Evolutionary conservation across 2,113 vertebrate species (phyloP), one percentile per base, ranked within the genome.

Genomic region (Hippocampus zosterae): DNA sequence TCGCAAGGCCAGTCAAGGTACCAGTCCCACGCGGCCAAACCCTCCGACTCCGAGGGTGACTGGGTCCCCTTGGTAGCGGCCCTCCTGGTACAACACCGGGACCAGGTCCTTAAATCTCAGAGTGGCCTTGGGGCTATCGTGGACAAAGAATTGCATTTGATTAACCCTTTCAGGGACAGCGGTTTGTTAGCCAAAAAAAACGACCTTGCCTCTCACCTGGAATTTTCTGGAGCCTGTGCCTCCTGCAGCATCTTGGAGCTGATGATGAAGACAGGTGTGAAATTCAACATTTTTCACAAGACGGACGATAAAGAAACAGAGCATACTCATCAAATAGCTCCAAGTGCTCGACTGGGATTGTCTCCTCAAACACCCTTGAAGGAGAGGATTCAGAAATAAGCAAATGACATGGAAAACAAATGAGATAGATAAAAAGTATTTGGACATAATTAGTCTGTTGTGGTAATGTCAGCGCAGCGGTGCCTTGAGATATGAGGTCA

Each of bases 1-100:
- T 67, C 5, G 57, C 8, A 33, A 33, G 29, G 42, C 42, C 42
- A 44, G 42, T 61, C 46, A 18, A 37, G 84, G 71, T 80, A 94
- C 93, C 89, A 95, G 89, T 56, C 87, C 83, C 6, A 94, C 93
- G 0, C 91, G 89, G 18, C 93, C 93, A 10, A 94, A 94, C 13
- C 92, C 92, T 11, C 93, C 92, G 0, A 93, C 87, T 67, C 94
- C 93, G 15, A 94, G 87, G 1, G 93, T 89, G 75, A 94, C 88
- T 0, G 86, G 84, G 4, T 86, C 90, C 27, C 93, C 93, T 56
- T 88, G 91, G 79, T 75, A 81, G 19, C 90, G 88, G 0, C 92
- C 92, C 44, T 94, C 93, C 84, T 93, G 88, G 13, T 94, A 95
- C 66, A 77, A n/a, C 16, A 93, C 87, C 0, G 93, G 88, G 27